phyloP scores from a whole-genome alignment of 2,113 vertebrate species.

The Hyla sarda region DNA sequence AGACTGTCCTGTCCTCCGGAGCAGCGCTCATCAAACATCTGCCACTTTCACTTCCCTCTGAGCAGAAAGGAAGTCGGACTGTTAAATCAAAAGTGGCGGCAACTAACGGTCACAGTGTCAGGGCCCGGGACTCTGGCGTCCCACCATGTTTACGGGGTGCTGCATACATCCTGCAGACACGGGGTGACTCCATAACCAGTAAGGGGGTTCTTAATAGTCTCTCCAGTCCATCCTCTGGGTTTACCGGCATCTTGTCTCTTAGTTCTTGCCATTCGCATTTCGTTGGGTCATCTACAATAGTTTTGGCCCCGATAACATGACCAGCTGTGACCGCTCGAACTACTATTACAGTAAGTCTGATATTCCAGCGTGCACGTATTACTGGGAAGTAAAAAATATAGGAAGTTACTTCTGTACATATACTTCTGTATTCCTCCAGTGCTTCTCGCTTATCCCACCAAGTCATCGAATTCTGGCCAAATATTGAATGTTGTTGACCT shows the following conservation, averaged over 20 bases:
- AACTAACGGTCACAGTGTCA: constrained; percentile 66
- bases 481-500: too few relatives aligned
- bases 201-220: background rate
- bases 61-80: constrained; percentile 74
- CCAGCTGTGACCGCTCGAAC: too few relatives aligned
- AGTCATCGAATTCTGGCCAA: background rate
- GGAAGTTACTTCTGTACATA: too few relatives aligned
- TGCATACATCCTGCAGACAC: background rate
- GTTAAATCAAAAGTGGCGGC: constrained; percentile 70
- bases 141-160: background rate
- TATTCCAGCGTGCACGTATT: too few relatives aligned
- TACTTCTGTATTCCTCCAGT: too few relatives aligned
- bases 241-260: background rate
- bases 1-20: background rate
- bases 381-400: too few relatives aligned
- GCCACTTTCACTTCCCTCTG: constrained; percentile 76
- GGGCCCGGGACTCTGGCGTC: background rate
- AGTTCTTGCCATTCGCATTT: background rate
- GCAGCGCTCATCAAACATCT: constrained; percentile 70
- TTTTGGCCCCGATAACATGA: too few relatives aligned
- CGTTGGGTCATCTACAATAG: background rate
- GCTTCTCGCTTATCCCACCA: background rate
- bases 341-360: too few relatives aligned
- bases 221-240: background rate
- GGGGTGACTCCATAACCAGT: background rate